These are phyloP conservation scores for Corythaixoides concolor DNA, from an alignment of 2,113 vertebrate genomes.

Conservation along the genomic window DNA sequence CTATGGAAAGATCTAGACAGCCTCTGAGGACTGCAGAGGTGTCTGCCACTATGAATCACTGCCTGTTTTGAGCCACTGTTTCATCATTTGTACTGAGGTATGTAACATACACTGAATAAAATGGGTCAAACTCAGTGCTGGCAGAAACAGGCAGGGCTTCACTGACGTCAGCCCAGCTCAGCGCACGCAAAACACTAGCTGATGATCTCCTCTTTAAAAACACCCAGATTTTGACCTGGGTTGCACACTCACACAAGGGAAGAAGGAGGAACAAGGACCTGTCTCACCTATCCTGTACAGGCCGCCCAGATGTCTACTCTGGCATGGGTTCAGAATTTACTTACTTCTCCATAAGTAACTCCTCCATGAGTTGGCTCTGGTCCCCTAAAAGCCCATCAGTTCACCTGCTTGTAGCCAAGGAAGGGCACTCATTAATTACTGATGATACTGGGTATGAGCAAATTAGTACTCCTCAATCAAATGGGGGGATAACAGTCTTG, in stretches of 20 bases:
- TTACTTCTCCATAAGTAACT: not conserved
- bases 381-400: not conserved
- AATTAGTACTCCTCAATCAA: not conserved
- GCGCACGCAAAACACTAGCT: not conserved
- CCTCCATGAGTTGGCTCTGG: not conserved
- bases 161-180: not conserved
- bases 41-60: slow-evolving; percentile 40
- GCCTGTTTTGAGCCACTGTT: slow-evolving; percentile 5
- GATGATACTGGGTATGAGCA: not conserved
- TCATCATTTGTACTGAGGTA: slow-evolving; percentile 34
- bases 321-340: not conserved
- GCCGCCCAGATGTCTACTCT: not conserved
- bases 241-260: not conserved
- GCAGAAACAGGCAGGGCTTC: not conserved
- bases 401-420: not conserved
- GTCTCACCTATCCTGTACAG: not conserved
- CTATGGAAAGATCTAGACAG: slow-evolving; percentile 17
- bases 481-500: not conserved
- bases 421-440: not conserved
- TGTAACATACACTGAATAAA: slow-evolving; percentile 15
- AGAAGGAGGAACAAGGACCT: not conserved
- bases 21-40: slow-evolving; percentile 31
- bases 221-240: not conserved
- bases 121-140: slow-evolving; percentile 16
- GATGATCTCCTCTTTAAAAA: not conserved